These are phyloP conservation scores for Drosophila rhopaloa DNA, from an alignment of 1,140 invertebrate genomes.

Conservation along the genomic window DNA sequence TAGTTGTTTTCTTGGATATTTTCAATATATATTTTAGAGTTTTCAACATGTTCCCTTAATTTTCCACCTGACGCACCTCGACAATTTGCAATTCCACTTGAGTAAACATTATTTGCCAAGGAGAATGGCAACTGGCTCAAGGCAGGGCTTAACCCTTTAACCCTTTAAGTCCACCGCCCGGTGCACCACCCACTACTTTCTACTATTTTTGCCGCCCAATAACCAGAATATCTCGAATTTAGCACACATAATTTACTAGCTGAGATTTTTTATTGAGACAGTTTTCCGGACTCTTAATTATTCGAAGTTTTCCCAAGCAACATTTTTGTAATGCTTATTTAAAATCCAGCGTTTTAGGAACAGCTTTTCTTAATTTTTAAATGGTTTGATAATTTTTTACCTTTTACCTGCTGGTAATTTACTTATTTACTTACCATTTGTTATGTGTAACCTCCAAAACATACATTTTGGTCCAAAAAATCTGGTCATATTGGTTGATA, in stretches of 20 bases:
- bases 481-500: neutral
- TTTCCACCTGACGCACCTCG: slow-evolving; percentile 8
- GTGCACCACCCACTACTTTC: too few species aligned
- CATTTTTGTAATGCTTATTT: too few species aligned
- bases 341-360: too few species aligned
- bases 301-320: too few species aligned
- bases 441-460: neutral
- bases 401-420: too few species aligned
- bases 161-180: neutral
- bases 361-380: too few species aligned
- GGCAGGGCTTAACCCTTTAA: slow-evolving; percentile 6
- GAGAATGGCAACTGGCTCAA: slow-evolving; percentile 25
- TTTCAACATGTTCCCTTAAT: neutral
- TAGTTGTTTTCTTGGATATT: neutral
- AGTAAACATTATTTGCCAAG: slow-evolving; percentile 47
- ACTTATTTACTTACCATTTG: neutral
- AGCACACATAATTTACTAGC: too few species aligned
- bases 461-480: neutral
- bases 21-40: neutral
- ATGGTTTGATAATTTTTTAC: too few species aligned
- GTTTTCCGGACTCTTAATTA: too few species aligned
- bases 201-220: too few species aligned
- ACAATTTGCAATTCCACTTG: slow-evolving; percentile 26
- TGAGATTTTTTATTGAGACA: too few species aligned
- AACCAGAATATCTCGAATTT: too few species aligned